These are phyloP conservation scores for Simalia tracyae DNA, from an alignment of 2,797 vertebrate genomes.

Conservation along the genomic window DNA sequence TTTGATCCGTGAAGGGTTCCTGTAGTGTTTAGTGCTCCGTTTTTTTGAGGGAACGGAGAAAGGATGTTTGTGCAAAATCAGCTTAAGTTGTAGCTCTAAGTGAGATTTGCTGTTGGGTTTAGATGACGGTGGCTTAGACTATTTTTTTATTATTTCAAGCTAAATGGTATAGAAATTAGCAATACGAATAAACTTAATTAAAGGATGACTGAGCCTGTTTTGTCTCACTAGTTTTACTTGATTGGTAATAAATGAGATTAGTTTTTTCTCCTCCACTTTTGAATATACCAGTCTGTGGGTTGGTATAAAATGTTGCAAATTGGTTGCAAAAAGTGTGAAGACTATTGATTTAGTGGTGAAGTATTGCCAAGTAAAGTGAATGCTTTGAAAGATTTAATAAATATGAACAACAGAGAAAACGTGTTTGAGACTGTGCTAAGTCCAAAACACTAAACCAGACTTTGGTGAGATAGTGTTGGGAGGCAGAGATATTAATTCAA, in stretches of 20 bases:
- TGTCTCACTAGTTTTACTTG: not conserved
- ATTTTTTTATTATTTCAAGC: not conserved
- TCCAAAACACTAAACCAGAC: not conserved
- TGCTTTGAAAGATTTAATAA: not conserved
- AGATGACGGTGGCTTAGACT: not conserved
- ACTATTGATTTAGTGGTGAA: not conserved
- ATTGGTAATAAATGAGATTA: not conserved
- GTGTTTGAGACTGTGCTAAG: not conserved
- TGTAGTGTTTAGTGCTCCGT: not conserved
- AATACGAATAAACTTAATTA: not conserved
- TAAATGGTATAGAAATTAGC: not conserved
- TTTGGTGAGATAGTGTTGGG: not conserved
- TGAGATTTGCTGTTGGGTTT: accelerated
- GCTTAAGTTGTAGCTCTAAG: not conserved
- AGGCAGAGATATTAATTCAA: too few species aligned
- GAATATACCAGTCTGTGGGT: not conserved
- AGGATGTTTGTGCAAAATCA: accelerated
- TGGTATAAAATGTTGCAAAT: not conserved
- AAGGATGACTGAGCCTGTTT: not conserved
- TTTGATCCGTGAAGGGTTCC: slow-evolving; percentile 38
- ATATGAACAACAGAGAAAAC: not conserved
- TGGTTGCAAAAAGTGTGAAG: not conserved
- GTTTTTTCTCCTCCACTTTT: not conserved
- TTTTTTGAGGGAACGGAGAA: not conserved
- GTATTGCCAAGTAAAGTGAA: not conserved